Conservation (phyloP, 2,797 vertebrate genomes). For the Oryzias sinensis region DNA sequence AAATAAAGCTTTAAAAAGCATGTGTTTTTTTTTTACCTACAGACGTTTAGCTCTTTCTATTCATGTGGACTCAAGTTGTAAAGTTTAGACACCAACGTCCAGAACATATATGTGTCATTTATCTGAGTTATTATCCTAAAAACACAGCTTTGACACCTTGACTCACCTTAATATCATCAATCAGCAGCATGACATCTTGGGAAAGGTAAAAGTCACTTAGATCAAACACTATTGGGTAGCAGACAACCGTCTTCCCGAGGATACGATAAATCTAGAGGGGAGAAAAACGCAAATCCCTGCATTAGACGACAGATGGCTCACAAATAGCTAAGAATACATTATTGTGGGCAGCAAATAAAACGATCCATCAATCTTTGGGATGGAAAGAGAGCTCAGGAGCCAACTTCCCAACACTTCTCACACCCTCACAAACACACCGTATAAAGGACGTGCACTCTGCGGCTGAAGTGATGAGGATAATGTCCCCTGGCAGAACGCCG, state of each 20-base stretch:
- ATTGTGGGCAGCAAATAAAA: conserved; percentile 59
- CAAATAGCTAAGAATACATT: conserved; percentile 54
- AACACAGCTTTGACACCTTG: conserved; percentile 1
- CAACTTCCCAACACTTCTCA: conserved; percentile 12
- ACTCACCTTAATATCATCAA: conserved; percentile 97
- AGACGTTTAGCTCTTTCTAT: no score
- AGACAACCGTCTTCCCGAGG: conserved; percentile 96
- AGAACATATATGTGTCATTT: no score
- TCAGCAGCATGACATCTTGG: conserved; percentile 97
- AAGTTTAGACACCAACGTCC: no score
- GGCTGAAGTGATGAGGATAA: conserved; percentile 49
- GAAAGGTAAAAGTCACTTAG: conserved; percentile 99
- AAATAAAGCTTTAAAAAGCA: no score
- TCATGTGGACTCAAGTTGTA: no score
- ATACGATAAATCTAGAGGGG: conserved; percentile 92
- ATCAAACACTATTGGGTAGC: conserved; percentile 98
- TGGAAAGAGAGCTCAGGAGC: conserved; percentile 26
- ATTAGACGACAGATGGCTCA: conserved; percentile 66
- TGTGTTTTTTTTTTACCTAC: no score
- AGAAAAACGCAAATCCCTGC: conserved; percentile 27
- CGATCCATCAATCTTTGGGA: conserved; percentile 55
- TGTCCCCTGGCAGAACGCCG: conserved; percentile 63
- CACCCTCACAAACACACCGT: conserved; percentile 20
- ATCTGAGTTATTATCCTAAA: no score
- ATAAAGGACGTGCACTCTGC: not conserved